Evolutionary conservation across 2,888 invertebrate genomes (phyloP), one percentile per base, ranked within the genome.

Genomic region (Brenthis ino): DNA sequence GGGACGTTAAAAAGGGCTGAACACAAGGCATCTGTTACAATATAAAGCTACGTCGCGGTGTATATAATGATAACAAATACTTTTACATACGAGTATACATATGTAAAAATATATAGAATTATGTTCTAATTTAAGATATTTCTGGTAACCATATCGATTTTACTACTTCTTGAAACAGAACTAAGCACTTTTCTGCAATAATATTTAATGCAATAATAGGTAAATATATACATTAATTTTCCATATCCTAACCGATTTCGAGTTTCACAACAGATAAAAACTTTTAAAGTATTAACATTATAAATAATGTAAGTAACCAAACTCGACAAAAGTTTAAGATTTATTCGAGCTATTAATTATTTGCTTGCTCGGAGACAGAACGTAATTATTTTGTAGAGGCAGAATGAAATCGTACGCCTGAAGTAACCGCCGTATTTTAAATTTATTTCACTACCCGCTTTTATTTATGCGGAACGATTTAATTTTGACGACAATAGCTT

Each of bases 291-390:
- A 82, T 81, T 81, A 83, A 81, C 82, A 81, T 83, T 82, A 81
- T 81, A 82, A 83, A 85, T 83, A 84, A 80, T 79, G 78, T 76
- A 77, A 82, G 82, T 80, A 80, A 84, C 82, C 79, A 76, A 82
- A 84, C 79, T 81, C 81, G 80, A 82, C 83, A 84, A 84, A 87
- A 85, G 81, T 86, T 86, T 81, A 79, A 83, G 83, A 87, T 87
- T 87, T 86, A 87, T 87, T 82, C 78, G 72, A 72, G 81, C 82
- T 82, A 85, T 86, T 86, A 85, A 87, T 87, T 85, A 86, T 85
- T 83, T 84, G 80, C 82, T 79, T 80, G 81, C 80, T 79, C 80
- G 83, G 82, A 82, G 85, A 86, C 84, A 84, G 82, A 79, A 79
- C 79, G 80, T 85, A 86, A 86, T 86, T 86, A 86, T 86, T 85